Evolutionary conservation across 2,888 invertebrate species (phyloP).

Genomic region (Chymomyza caudatula): DNA sequence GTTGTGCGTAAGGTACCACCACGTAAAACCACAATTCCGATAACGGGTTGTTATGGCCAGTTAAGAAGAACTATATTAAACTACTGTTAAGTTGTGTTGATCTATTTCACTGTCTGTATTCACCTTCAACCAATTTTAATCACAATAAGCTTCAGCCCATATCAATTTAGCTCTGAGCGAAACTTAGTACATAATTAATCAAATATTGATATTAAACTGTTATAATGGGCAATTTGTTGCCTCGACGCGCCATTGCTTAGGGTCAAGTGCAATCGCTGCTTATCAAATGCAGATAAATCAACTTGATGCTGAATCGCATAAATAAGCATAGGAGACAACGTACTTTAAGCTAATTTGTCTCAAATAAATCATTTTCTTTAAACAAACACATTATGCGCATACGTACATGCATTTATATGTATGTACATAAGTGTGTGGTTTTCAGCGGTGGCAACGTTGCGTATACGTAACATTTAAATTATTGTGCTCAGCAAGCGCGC

Average conservation of each 20-base stretch:
- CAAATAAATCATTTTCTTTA: conserved; percentile 1
- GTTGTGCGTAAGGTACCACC: too few species aligned
- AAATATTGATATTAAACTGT: neutral
- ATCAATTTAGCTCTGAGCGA: neutral
- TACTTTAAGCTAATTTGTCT: neutral
- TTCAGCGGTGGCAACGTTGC: conserved; percentile 18
- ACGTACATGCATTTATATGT: neutral
- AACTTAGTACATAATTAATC: neutral
- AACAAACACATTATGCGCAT: neutral
- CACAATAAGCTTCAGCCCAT: neutral
- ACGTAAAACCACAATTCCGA: too few species aligned
- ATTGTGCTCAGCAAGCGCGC: conserved; percentile 1
- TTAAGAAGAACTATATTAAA: too few species aligned
- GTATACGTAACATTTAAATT: conserved; percentile 51
- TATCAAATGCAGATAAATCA: neutral
- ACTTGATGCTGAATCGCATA: neutral
- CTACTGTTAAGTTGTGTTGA: too few species aligned
- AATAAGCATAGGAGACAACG: neutral
- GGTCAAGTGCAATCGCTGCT: neutral
- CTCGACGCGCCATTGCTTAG: neutral
- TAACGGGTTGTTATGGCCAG: too few species aligned
- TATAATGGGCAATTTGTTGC: neutral
- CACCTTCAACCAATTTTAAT: too few species aligned
- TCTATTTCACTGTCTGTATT: too few species aligned
- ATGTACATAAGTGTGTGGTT: neutral